Base-by-base conservation (phyloP, 2,113 vertebrate genomes). In the Syngnathoides biaculeatus region DNA sequence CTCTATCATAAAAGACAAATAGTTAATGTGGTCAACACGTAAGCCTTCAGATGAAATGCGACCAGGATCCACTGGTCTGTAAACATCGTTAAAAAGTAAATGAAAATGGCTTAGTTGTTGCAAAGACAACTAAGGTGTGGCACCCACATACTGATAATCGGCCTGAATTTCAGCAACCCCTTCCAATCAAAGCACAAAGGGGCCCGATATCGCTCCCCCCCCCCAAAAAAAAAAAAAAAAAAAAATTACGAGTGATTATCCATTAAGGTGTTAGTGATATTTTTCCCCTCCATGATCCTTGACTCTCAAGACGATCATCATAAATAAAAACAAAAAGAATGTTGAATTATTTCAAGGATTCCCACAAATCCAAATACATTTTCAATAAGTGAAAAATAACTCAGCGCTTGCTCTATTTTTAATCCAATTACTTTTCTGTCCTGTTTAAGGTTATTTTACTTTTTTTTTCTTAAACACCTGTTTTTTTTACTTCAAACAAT, bases 41-140 rank as follows among this genome's bases (percentile, higher is more conserved):
- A 71, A 38, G 73, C 62, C 47, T 72, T 77, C 45, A 58, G 58
- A 77, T 69, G 20, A 65, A 73, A 75, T 48, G 42, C 47, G 53
- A 77, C 26, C 62, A 48, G 43, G 43, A 38, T 19, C 26, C 30
- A 30, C 45, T 64, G 26, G 45, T 26, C 30, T 38, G 26, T 22
- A 50, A 50, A 65, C 15, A 13, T 47, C 35, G 26, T 81, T 76
- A 76, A n/a, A n/a, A n/a, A n/a, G 66, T 79, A 82, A 59, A 62
- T 60, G 62, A 79, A 77, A 75, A 81, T 63, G 69, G 74, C 77
- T 62, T 75, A 67, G 43, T 71, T 73, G 58, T 71, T 60, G 22
- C 74, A 69, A 72, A 64, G 73, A 77, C 70, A 13, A 56, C 0
- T 56, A 13, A 56, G 27, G 26, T 56, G 53, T 56, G 24, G 13